Conservation (phyloP, 2,113 vertebrate genomes). For the Lagenorhynchus albirostris region DNA sequence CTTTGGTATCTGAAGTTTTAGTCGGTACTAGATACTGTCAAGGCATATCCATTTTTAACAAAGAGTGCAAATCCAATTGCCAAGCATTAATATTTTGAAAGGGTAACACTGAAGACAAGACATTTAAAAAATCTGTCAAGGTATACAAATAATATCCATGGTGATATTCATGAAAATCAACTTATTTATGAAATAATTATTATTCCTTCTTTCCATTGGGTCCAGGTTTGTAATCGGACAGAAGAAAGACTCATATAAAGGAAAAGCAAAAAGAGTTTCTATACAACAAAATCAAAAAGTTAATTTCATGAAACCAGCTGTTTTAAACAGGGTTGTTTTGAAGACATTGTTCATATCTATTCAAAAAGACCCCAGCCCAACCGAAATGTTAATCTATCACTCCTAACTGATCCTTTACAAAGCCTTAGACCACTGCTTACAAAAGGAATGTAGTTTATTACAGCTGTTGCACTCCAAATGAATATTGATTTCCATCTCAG, state of each 20-base stretch:
- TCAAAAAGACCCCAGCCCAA: constrained; percentile 62
- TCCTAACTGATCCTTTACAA: constrained; percentile 76
- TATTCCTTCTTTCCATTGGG: neutral
- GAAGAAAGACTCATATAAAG: neutral
- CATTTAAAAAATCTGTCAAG: constrained; percentile 3
- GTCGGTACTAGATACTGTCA: neutral
- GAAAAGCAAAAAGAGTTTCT: constrained; percentile 45
- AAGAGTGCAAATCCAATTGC: constrained; percentile 33
- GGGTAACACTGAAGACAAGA: constrained; percentile 31
- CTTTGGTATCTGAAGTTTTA: constrained; percentile 31
- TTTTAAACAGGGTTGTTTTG: constrained; percentile 65
- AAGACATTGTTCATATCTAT: constrained; percentile 60
- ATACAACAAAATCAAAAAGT: constrained; percentile 37
- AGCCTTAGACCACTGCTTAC: constrained; percentile 74
- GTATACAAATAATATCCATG: constrained; percentile 32
- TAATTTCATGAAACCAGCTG: constrained; percentile 46
- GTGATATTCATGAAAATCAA: constrained; percentile 48
- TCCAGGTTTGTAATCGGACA: neutral
- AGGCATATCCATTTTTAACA: constrained; percentile 22
- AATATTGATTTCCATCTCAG: constrained; percentile 87
- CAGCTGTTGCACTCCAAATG: constrained; percentile 84
- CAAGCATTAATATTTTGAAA: neutral
- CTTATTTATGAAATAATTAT: constrained; percentile 32
- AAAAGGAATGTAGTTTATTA: constrained; percentile 82
- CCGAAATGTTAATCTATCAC: constrained; percentile 66